Percentiles rank a stretch among this genome's conserved stretches.
phyloP scores from a whole-genome alignment of 2,888 invertebrate genomes.

The Entomobrya proxima region DNA sequence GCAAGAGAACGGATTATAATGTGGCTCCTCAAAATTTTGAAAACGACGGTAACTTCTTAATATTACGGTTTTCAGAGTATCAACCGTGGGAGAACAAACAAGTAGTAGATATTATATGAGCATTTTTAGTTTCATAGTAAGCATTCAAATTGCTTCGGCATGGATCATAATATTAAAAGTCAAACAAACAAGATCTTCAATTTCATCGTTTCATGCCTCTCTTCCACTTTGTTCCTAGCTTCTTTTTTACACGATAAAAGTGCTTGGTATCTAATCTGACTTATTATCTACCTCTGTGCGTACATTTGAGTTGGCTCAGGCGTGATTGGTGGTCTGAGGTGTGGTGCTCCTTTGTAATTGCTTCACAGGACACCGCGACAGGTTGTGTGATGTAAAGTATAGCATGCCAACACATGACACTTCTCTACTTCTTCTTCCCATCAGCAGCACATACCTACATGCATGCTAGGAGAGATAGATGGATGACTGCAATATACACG shows the following conservation, averaged over 20 bases:
- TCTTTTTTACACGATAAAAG: constrained; percentile 32
- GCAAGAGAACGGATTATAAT: constrained; percentile 7
- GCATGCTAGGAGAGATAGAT: constrained; percentile 18
- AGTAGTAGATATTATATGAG: not conserved
- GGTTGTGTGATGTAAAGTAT: constrained; percentile 74
- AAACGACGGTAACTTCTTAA: constrained; percentile 27
- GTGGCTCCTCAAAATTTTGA: not conserved
- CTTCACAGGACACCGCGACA: constrained; percentile 76
- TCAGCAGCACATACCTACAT: constrained; percentile 66
- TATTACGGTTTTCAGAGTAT: constrained; percentile 38
- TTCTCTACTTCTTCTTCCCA: constrained; percentile 72
- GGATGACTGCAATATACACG: constrained; percentile 5
- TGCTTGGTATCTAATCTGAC: constrained; percentile 26
- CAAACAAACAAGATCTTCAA: constrained; percentile 55
- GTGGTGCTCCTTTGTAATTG: constrained; percentile 75
- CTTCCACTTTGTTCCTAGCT: constrained; percentile 45
- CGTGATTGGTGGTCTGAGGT: constrained; percentile 76
- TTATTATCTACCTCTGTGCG: constrained; percentile 15
- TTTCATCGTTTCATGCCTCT: constrained; percentile 48
- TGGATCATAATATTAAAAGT: constrained; percentile 21
- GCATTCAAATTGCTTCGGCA: constrained; percentile 29
- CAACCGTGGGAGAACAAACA: not conserved
- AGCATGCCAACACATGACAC: constrained; percentile 75
- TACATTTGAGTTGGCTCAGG: constrained; percentile 51
- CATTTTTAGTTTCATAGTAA: constrained; percentile 17